Evolutionary conservation across 2,797 vertebrate genomes (phyloP), one percentile per base, ranked within the genome.

Genomic region (Loris lydekkerianus): DNA sequence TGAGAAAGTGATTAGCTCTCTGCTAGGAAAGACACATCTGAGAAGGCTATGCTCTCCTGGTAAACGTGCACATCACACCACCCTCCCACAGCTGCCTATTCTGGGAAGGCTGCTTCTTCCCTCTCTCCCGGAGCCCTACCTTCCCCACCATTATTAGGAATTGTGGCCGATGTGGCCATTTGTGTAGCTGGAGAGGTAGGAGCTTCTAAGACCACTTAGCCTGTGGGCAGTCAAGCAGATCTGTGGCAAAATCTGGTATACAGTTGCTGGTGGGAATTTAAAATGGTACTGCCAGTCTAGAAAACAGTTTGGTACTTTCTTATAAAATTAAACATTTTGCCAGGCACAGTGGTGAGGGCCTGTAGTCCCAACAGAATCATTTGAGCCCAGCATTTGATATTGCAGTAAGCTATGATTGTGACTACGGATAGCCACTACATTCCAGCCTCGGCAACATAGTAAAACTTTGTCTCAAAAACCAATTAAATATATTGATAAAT

Each of bases 311-410:
- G 34, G 5, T 27, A 67, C 29, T 89, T 93, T 80, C 61, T 43
- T 90, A 46, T n/a, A 63, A 90, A 94, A 82, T 87, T 61, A 93
- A 81, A 56, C 76, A 31, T 84, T 29, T 61, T 81, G 15, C 65
- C 18, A 15, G 65, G 31, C 65, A n/a, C n/a, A n/a, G 65, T 67
- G 65, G 15, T 67, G 6, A 7, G n/a, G 31, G 31, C 65, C 65
- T 67, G 3, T 67, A 67, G 18, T 67, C 31, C 65, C 65, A 67
- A 3, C 65, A 67, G 65, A 67, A 9, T n/a, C 65, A 67, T 17
- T 67, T 67, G 65, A 67, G 31, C 65, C 31, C 65, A n/a, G 29
- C 15, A 67, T n/a, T 67, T 67, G 31, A 67, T 31, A 67, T 31
- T n/a, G 6, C 65, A 67, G 65, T 67, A 67, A 67, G 29, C 65